phyloP scores from a whole-genome alignment of 2,113 vertebrate species.

The Corynorhinus townsendii region DNA sequence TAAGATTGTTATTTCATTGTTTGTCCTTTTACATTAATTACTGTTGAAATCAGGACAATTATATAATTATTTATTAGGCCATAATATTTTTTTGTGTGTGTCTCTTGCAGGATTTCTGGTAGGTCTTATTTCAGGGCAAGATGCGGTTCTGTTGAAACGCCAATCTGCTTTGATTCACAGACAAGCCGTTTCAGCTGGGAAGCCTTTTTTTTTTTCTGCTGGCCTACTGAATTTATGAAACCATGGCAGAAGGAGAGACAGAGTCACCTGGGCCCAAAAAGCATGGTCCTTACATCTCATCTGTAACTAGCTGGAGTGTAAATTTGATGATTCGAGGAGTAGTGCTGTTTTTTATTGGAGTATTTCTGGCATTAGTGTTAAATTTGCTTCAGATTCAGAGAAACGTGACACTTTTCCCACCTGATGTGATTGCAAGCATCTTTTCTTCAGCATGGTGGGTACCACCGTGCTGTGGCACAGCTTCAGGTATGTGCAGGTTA shows the following conservation, averaged over 20 bases:
- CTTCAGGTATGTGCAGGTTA: conserved; percentile 85
- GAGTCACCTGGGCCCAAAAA: conserved; percentile 74
- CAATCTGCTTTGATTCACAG: conserved; percentile 48
- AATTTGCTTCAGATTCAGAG: conserved; percentile 97
- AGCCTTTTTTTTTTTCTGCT: neutral
- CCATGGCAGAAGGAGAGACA: conserved; percentile 83
- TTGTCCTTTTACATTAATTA: conserved; percentile 25
- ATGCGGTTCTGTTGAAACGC: conserved; percentile 50
- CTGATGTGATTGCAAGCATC: conserved; percentile 94
- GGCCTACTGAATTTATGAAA: conserved; percentile 68
- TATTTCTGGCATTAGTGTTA: conserved; percentile 93
- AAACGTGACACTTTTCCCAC: conserved; percentile 96
- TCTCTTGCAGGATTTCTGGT: conserved; percentile 78
- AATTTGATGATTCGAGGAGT: conserved; percentile 91
- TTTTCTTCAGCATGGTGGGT: conserved; percentile 98
- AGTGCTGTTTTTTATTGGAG: conserved; percentile 93
- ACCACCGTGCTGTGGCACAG: conserved; percentile 93
- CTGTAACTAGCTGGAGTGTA: conserved; percentile 87
- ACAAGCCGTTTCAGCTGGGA: conserved; percentile 38
- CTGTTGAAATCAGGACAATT: neutral
- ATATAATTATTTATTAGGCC: neutral
- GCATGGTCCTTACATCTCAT: conserved; percentile 87
- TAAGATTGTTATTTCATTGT: neutral
- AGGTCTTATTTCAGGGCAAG: conserved; percentile 65
- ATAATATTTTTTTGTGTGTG: conserved; percentile 51